These are phyloP conservation scores for Pelodytes ibericus DNA, from an alignment of 2,797 vertebrate genomes.

Conservation along the genomic window DNA sequence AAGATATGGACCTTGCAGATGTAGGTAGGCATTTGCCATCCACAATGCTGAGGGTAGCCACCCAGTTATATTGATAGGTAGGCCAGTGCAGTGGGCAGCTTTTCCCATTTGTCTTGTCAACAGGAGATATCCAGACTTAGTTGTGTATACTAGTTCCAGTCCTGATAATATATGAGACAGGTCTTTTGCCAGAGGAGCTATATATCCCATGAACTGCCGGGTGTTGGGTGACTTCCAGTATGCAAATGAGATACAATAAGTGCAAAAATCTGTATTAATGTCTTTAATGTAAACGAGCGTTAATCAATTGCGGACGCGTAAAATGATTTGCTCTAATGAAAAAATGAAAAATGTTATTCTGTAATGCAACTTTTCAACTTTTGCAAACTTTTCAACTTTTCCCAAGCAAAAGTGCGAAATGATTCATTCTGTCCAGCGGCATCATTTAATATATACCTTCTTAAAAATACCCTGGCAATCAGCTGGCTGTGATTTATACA, in stretches of 20 bases:
- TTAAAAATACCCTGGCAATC: neutral
- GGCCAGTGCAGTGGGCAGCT: neutral
- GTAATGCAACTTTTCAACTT: slow-evolving; percentile 12
- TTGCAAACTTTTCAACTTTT: too few species aligned
- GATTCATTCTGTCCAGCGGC: slow-evolving; percentile 20
- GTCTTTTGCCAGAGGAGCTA: slow-evolving; percentile 13
- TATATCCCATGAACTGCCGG: slow-evolving; percentile 25
- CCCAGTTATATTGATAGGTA: neutral
- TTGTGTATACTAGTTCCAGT: slow-evolving; percentile 11
- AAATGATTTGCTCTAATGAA: slow-evolving; percentile 40
- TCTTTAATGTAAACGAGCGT: slow-evolving; percentile 31
- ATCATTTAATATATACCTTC: neutral
- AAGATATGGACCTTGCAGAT: too few species aligned
- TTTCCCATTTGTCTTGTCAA: slow-evolving; percentile 2
- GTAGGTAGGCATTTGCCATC: too few species aligned
- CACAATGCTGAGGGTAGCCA: neutral
- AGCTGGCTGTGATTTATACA: neutral
- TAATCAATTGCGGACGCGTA: slow-evolving; percentile 16
- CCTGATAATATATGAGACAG: slow-evolving; percentile 41
- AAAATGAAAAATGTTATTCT: slow-evolving; percentile 37
- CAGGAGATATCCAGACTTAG: neutral
- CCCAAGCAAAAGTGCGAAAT: neutral
- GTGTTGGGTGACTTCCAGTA: slow-evolving; percentile 23
- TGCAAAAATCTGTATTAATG: slow-evolving; percentile 39
- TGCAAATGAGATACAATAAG: slow-evolving; percentile 39